Evolutionary conservation across 2,888 invertebrate species (phyloP).

Genomic region (Amorpha juglandis): DNA sequence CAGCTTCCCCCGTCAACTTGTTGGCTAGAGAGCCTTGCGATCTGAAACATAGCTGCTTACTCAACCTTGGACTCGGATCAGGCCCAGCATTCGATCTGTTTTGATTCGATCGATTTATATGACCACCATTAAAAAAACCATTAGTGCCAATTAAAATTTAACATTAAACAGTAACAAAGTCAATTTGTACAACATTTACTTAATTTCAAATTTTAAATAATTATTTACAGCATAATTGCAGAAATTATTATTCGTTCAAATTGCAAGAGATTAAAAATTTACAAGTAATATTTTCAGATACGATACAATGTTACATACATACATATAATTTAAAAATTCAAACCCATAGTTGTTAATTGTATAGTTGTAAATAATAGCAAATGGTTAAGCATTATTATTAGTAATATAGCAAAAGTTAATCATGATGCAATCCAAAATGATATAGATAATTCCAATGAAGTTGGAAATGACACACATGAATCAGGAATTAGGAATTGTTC

Average conservation of each 20-base stretch:
- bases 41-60: conserved; percentile 88
- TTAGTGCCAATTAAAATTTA: conserved; percentile 8
- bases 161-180: not conserved
- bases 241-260: not conserved
- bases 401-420: conserved; percentile 19
- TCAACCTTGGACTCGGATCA: conserved; percentile 84
- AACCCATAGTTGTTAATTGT: conserved; percentile 5
- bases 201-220: not conserved
- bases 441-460: conserved; percentile 25
- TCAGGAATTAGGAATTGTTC: conserved; percentile 39
- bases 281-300: not conserved
- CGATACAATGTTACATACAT: not conserved
- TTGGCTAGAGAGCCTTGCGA: conserved; percentile 94
- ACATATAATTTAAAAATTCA: not conserved
- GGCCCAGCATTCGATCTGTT: conserved; percentile 80
- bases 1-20: conserved; percentile 97
- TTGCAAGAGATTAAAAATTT: not conserved
- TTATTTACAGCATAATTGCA: not conserved
- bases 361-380: not conserved
- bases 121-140: conserved; percentile 10
- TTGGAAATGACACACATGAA: conserved; percentile 24
- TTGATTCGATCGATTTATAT: conserved; percentile 30
- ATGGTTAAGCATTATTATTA: conserved; percentile 2
- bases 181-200: not conserved
- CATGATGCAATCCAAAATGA: conserved; percentile 25